phyloP scores from a whole-genome alignment of 1,140 invertebrate genomes.

The Popillia japonica region DNA sequence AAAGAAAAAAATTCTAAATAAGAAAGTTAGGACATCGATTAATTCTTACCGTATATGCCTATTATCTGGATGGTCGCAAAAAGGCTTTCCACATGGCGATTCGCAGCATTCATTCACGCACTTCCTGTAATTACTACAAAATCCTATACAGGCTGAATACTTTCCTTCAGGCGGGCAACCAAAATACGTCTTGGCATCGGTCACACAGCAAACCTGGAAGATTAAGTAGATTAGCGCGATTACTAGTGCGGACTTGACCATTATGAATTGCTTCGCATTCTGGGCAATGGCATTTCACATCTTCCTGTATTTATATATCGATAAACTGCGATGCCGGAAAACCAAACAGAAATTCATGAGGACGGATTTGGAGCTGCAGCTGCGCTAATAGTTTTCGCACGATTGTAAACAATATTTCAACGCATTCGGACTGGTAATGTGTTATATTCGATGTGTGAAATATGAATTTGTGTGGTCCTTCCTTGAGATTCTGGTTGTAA shows the following conservation, averaged over 20 bases:
- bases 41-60: slow-evolving; percentile 8
- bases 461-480: neutral
- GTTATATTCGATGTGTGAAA: neutral
- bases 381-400: neutral
- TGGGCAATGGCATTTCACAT: neutral
- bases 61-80: slow-evolving; percentile 20
- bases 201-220: neutral
- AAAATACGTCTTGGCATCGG: slow-evolving; percentile 1
- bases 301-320: slow-evolving; percentile 16
- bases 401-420: neutral
- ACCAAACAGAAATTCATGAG: neutral
- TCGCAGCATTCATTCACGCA: slow-evolving; percentile 14
- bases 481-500: neutral
- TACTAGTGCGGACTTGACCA: neutral
- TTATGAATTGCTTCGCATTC: slow-evolving; percentile 10
- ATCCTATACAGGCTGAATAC: neutral
- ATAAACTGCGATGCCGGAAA: neutral
- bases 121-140: slow-evolving; percentile 14
- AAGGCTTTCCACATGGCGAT: slow-evolving; percentile 14
- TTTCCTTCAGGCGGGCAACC: slow-evolving; percentile 3
- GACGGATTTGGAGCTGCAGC: slow-evolving; percentile 14
- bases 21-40: neutral
- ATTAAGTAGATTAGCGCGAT: neutral
- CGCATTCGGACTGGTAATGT: neutral
- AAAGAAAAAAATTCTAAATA: neutral